Base-by-base conservation (phyloP, 2,113 vertebrate genomes). In the Oostethus manadensis region DNA sequence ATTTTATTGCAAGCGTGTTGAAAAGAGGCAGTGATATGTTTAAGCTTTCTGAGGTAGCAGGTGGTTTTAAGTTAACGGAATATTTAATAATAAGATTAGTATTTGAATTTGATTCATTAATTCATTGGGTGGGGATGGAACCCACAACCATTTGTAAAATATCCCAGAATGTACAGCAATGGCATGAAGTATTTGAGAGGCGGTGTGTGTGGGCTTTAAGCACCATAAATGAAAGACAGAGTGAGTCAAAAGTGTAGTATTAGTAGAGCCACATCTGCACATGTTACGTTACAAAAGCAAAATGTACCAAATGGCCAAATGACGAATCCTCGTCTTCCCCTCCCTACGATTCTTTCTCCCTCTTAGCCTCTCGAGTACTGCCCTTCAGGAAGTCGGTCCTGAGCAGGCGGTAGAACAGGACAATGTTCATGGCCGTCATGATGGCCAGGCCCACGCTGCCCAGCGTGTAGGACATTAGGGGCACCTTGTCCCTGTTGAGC, bases 381-480 rank as follows among this genome's bases (percentile, higher is more conserved):
- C 85, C 68, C 60, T 81, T 87, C 56, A 94, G 84, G 70, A 94
- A 91, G 83, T 98, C 93, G 1, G 78, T 93, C 16, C 91, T 83
- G 54, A 96, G 88, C 58, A 98, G 87, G 2, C 90, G 90, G 61
- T 84, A 87, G 29, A 94, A 93, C 16, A 93, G 86, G 43, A 89
- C 67, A 6, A 94, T 82, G 56, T 95, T 97, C 90, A 94, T 93
- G 71, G 72, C 68, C 0, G 89, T 92, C 91, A 98, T 93, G 74
- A 92, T 87, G 77, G 91, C 91, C 89, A 97, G 83, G 13, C 94
- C 93, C 62, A 84, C 87, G 0, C 88, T 93, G 81, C 93, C 90
- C 29, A 97, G 80, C 0, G 91, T 84, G 21, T 94, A 92, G n/a
- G 88, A 74, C 15, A 88, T 53, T 0, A 88, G 71, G 2, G 93